Evolutionary conservation across 2,888 invertebrate genomes (phyloP).

Genomic region (Clusia tigrina): DNA sequence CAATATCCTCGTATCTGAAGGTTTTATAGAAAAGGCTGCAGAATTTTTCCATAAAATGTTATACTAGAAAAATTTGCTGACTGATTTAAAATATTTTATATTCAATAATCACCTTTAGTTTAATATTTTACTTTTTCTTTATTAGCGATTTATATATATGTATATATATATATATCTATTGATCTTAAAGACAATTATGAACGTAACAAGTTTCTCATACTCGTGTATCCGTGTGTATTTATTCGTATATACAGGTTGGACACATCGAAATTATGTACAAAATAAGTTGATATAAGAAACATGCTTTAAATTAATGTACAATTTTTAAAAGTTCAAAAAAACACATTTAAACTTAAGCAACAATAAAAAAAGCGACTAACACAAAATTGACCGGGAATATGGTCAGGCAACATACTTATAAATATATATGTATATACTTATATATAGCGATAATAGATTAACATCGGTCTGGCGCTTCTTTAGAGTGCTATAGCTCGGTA

Average conservation of each 20-base stretch:
- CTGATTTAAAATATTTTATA: constrained; percentile 6
- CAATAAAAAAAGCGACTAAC: constrained; percentile 39
- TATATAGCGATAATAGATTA: too few species aligned
- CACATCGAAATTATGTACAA: constrained; percentile 24
- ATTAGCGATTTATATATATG: too few species aligned
- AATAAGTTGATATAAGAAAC: constrained; percentile 16
- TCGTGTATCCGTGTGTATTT: constrained; percentile 15
- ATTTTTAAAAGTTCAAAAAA: not conserved
- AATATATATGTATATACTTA: too few species aligned
- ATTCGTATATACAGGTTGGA: constrained; percentile 30
- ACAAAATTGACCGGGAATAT: too few species aligned
- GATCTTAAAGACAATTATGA: constrained; percentile 52
- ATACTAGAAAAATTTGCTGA: not conserved
- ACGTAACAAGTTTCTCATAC: constrained; percentile 30
- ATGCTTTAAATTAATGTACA: constrained; percentile 14
- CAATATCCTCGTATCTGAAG: too few species aligned
- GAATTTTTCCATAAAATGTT: too few species aligned
- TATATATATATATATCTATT: constrained; percentile 38
- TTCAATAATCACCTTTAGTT: too few species aligned
- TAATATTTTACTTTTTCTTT: constrained; percentile 25
- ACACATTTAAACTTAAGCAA: constrained; percentile 32
- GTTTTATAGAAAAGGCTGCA: too few species aligned
- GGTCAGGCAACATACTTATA: too few species aligned
- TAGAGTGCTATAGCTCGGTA: not conserved
- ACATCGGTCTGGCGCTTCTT: too few species aligned